Conservation (phyloP, 2,113 vertebrate species). For the Pseudonaja textilis region DNA sequence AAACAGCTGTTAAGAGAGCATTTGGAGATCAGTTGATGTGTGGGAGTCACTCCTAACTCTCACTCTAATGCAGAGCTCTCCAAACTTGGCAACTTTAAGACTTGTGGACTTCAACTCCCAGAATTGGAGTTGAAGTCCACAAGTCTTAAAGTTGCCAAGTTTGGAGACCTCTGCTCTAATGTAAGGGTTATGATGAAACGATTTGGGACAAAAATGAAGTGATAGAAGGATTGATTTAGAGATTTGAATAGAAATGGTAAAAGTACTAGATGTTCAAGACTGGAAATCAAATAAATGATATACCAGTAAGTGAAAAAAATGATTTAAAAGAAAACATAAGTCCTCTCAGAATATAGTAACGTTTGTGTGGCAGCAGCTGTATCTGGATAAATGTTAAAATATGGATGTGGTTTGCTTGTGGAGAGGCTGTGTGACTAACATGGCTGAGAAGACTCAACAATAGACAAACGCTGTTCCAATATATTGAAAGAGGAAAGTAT, state of each 20-base stretch:
- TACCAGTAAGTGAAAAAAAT: not conserved
- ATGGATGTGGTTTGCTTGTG: not conserved
- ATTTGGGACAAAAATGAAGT: not conserved
- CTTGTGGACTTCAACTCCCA: no score
- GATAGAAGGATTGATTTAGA: not conserved
- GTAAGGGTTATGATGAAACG: not conserved
- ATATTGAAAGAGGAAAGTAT: not conserved
- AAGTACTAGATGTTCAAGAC: not conserved
- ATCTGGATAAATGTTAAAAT: not conserved
- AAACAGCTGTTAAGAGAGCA: not conserved
- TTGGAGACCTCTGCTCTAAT: not conserved
- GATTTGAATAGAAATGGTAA: not conserved
- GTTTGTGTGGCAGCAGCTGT: not conserved
- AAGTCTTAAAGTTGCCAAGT: no score
- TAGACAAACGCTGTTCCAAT: not conserved
- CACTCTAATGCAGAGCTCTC: no score
- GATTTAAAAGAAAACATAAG: not conserved
- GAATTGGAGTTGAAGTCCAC: no score
- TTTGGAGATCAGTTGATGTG: not conserved
- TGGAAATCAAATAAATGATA: not conserved
- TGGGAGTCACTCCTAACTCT: not conserved
- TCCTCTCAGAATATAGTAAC: not conserved
- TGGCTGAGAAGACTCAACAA: not conserved
- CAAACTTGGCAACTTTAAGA: no score
- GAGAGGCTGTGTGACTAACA: not conserved